Percentiles rank a stretch among this genome's conserved stretches.
These are phyloP conservation scores for Habrosyne pyritoides DNA, from an alignment of 2,888 invertebrate species.

Conservation along the genomic window DNA sequence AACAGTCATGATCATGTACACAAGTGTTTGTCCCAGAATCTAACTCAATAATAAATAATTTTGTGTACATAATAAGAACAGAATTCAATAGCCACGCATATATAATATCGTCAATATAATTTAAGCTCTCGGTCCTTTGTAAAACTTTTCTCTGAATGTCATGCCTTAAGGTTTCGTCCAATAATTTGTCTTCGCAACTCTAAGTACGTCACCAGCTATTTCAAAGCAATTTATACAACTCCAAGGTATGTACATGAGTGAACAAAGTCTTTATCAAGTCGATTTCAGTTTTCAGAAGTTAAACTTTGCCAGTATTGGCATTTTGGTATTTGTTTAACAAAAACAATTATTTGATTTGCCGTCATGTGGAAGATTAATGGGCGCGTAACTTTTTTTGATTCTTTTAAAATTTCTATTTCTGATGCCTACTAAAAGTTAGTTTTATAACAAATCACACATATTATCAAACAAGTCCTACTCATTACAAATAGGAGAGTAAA, in stretches of 20 bases:
- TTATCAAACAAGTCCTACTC: too few species aligned
- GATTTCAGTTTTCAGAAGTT: neutral
- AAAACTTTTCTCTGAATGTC: neutral
- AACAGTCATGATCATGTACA: too few species aligned
- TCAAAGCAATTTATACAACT: neutral
- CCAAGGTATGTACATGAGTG: neutral
- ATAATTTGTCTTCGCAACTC: neutral
- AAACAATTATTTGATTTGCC: constrained; percentile 6
- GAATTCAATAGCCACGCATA: neutral
- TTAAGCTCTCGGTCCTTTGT: neutral
- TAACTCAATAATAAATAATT: too few species aligned
- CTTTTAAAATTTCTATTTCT: too few species aligned
- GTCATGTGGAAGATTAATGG: neutral
- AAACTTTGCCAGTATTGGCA: constrained; percentile 3
- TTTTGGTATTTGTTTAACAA: neutral
- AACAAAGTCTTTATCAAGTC: constrained; percentile 2
- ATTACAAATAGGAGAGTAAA: too few species aligned
- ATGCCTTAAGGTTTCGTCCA: neutral
- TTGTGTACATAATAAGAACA: neutral
- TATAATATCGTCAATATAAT: neutral
- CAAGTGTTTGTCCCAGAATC: too few species aligned
- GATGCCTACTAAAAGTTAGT: too few species aligned
- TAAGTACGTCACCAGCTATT: neutral
- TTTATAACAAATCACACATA: too few species aligned
- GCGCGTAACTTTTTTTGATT: too few species aligned